Conservation (phyloP, 2,888 invertebrate species). For the Pherbina coryleti region DNA sequence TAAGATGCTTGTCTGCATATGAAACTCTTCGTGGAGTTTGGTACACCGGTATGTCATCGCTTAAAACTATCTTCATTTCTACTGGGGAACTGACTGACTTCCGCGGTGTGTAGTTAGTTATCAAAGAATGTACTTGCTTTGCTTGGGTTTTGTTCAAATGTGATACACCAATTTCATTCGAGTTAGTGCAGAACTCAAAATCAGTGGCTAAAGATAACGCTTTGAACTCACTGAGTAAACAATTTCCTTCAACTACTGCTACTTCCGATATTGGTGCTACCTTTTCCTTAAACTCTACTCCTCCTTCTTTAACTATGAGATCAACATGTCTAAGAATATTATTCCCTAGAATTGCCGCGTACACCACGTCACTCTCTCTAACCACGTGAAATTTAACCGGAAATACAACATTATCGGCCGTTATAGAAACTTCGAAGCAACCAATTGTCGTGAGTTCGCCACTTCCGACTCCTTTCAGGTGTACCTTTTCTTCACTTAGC, state of each 20-base stretch:
- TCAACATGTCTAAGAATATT: conserved; percentile 31
- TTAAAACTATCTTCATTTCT: too few species aligned
- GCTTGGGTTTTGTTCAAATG: too few species aligned
- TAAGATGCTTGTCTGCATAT: too few species aligned
- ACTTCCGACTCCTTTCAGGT: conserved; percentile 27
- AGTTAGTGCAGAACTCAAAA: background rate
- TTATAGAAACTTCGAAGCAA: background rate
- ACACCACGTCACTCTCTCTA: conserved; percentile 27
- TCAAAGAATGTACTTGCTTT: too few species aligned
- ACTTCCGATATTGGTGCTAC: background rate
- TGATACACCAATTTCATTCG: background rate
- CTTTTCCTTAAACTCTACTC: too few species aligned
- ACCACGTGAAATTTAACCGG: conserved; percentile 37
- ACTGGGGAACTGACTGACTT: too few species aligned
- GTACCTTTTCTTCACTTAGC: background rate
- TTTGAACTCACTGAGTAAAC: background rate
- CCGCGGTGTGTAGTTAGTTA: too few species aligned
- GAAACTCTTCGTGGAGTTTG: too few species aligned
- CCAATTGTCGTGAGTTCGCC: conserved; percentile 28
- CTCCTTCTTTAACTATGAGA: conserved; percentile 7
- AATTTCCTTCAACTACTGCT: background rate
- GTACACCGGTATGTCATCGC: too few species aligned
- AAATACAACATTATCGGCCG: conserved; percentile 22
- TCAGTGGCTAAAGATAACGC: background rate
- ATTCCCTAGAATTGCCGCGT: conserved; percentile 42